phyloP scores from a whole-genome alignment of 2,797 vertebrate genomes.

The Apogon talboti region DNA sequence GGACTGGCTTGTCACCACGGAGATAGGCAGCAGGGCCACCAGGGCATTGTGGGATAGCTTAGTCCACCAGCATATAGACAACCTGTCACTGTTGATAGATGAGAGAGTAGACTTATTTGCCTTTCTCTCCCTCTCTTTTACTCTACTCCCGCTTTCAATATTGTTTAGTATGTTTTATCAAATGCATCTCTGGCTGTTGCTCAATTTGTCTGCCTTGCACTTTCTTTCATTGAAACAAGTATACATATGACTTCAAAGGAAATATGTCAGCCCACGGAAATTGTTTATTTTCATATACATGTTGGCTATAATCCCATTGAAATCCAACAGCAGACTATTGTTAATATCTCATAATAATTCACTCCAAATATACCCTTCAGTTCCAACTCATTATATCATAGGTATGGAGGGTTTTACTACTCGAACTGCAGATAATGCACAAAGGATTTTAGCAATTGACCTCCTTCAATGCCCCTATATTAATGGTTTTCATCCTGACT shows the following conservation, averaged over 20 bases:
- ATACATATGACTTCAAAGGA: no score
- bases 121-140: constrained; percentile 11
- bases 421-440: constrained; percentile 22
- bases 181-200: no score
- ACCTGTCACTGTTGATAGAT: constrained; percentile 71
- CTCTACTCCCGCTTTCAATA: constrained; percentile 2
- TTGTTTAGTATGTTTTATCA: no score
- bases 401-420: constrained; percentile 1
- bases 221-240: no score
- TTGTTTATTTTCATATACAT: no score
- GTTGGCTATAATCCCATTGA: no score
- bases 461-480: constrained; percentile 4
- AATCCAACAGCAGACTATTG: no score
- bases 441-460: constrained; percentile 40
- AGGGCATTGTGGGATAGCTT: constrained; percentile 62
- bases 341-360: not conserved
- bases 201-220: no score
- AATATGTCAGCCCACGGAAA: no score
- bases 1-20: constrained; percentile 68
- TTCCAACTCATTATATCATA: constrained; percentile 35
- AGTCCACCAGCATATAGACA: constrained; percentile 72
- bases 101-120: constrained; percentile 46
- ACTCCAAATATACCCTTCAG: constrained; percentile 4
- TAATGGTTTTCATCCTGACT: constrained; percentile 19
- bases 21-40: constrained; percentile 67